Evolutionary conservation across 2,797 vertebrate species (phyloP), one percentile per base, ranked within the genome.

Genomic region (Cyprinella venusta): DNA sequence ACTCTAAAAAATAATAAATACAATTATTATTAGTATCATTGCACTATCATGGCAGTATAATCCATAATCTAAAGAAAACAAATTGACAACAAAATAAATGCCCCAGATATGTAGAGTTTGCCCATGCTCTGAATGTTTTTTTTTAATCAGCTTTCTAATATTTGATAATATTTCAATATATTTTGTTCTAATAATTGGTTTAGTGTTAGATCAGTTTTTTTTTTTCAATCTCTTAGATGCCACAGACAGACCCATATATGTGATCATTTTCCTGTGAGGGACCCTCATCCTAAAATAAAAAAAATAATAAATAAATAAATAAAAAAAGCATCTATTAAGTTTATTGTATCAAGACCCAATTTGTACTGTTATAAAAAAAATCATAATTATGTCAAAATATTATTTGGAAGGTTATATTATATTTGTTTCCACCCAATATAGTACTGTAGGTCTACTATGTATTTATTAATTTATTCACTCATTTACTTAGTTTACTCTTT

Each of bases 1-100:
- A 97, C 84, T 71, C 96, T 97, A 88, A 45, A 77, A 7, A 75
- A 54, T 8, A 15, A 9, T n/a, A 15, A 13, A 19, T 0, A 48
- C 0, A 26, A 21, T 26, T 19, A 8, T 21, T 24, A 15, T 48
- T 1, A 48, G 6, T 2, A 30, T 64, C 0, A 30, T n/a, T 15
- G 54, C 36, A 13, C 21, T 24, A 10, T n/a, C 12, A 59, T 56
- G 56, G 15, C 33, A 7, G 59, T 36, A 12, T 45, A 5, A 24
- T 15, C 1, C 1, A 42, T 56, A n/a, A 21, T 21, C 19, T 54
- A 9, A 54, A 54, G 19, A 9, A 40, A 68, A 36, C 4, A 21
- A 70, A 70, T 16, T 24, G 9, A 24, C 21, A 48, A 5, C 24
- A 36, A 36, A 36, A 36, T 36, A 12, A 24, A 10, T n/a, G 54